Base-by-base conservation (phyloP, 64 coral and sea anemone genomes). In the Porites australiensis region DNA sequence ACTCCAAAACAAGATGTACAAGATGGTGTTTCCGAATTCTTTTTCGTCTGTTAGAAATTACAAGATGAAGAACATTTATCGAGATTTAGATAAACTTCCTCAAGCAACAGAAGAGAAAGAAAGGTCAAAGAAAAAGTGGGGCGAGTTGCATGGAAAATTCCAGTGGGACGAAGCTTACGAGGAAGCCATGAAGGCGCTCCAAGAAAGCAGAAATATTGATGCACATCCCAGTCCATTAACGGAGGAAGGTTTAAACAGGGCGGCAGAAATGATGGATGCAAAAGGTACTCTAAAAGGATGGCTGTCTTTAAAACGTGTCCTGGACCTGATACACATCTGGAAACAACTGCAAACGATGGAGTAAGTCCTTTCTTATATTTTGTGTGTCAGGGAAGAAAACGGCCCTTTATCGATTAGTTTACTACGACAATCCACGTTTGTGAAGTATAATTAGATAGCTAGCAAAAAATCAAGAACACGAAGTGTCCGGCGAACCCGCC, bases 1-100 rank as follows among this genome's bases (percentile, higher is more conserved):
- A 44, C 11, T 90, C 15, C 77, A 90, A 60, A 80, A 67, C 68
- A 80, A 47, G 67, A 54, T 90, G 61, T 90, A 90, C 64, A 82
- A 90, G 53, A 58, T 59, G 12, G 19, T 90, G 50, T 69, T 90
- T 44, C 77, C 64, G 6, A 80, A 81, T 20, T 82, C 19, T 48
- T 90, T 82, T 23, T 27, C 64, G 51, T 45, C 73, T 8, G 27
- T 12, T 23, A 79, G 77, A 43, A 90, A 60, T 6, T 90, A 82
- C 47, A 82, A 71, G 55, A 72, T 90, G 77, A 66, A 90, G 69
- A 70, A 59, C 64, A 67, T 69, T 46, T 44, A 23, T 37, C 63
- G 69, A 49, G 77, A 68, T 15, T 90, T 68, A 43, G 50, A 58
- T n/a, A 82, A 68, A 67, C 69, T 54, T 43, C 48, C 54, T 59